phyloP scores from a whole-genome alignment of 2,888 invertebrate species.

The Pseudococcus jackbeardsleyi region DNA sequence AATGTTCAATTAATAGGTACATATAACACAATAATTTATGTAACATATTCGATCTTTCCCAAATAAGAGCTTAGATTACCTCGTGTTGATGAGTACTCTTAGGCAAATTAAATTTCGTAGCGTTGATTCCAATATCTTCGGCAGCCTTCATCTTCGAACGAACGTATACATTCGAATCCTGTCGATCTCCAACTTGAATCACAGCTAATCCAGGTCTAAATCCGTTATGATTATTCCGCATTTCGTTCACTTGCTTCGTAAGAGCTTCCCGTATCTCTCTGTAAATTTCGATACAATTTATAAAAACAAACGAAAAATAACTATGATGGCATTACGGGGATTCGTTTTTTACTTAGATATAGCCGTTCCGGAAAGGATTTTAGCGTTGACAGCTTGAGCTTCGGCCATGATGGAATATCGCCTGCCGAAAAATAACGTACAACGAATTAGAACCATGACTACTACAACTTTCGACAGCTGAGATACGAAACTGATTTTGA shows the following conservation, averaged over 20 bases:
- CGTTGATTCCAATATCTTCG: constrained; percentile 87
- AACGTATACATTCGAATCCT: constrained; percentile 99
- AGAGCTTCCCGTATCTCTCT: constrained; percentile 82
- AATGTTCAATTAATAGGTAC: background rate
- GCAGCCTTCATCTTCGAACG: constrained; percentile 95
- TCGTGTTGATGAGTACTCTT: constrained; percentile 84
- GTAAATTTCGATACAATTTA: too few relatives aligned
- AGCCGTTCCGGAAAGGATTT: constrained; percentile 69
- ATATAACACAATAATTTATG: background rate
- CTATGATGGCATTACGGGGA: background rate
- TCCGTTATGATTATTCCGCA: constrained; percentile 69
- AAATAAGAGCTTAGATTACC: constrained; percentile 70
- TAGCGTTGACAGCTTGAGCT: constrained; percentile 65
- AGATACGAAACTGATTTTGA: background rate
- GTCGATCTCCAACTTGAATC: constrained; percentile 94
- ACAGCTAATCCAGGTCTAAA: constrained; percentile 88
- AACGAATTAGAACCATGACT: background rate
- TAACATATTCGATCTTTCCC: too few relatives aligned
- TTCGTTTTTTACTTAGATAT: constrained; percentile 74
- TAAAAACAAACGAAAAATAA: too few relatives aligned
- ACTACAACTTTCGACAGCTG: background rate
- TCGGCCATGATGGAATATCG: constrained; percentile 57
- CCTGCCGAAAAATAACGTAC: constrained; percentile 44
- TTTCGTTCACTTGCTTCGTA: constrained; percentile 76
- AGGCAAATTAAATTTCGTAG: constrained; percentile 84